A percentile compares a stretch with the other conserved stretches of the same genome.
Evolutionary conservation across 2,888 invertebrate genomes (phyloP).

Genomic region (Trissoscelio sp.): DNA sequence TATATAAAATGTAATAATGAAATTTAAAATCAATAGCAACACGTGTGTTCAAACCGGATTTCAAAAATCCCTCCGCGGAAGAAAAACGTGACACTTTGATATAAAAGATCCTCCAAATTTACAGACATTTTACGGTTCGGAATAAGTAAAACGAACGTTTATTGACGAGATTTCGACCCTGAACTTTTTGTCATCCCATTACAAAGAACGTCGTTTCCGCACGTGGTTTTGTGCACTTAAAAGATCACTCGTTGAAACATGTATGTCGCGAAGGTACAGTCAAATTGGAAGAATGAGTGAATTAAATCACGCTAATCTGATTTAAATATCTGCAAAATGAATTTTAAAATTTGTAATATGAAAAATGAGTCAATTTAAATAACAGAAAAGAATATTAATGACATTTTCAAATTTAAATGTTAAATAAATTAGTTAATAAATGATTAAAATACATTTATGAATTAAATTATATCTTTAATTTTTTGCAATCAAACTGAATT

Average conservation of each 20-base stretch:
- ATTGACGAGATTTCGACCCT: conserved; percentile 31
- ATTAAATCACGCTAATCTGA: background rate
- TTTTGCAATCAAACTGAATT: too few species aligned
- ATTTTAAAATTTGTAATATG: background rate
- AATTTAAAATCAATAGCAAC: conserved; percentile 15
- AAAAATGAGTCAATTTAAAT: too few species aligned
- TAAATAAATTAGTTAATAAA: too few species aligned
- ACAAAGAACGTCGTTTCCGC: conserved; percentile 29
- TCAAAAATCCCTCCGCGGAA: background rate
- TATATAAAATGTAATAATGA: conserved; percentile 8
- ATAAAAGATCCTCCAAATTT: conserved; percentile 9
- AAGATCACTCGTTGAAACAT: conserved; percentile 40
- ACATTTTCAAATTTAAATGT: too few species aligned
- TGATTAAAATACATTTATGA: too few species aligned
- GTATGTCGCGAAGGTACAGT: conserved; percentile 12
- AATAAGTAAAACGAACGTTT: conserved; percentile 32
- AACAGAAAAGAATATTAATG: too few species aligned
- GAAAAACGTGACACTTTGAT: conserved; percentile 12
- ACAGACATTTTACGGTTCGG: conserved; percentile 12
- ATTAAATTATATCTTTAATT: too few species aligned
- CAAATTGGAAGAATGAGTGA: conserved; percentile 23
- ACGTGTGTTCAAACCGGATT: conserved; percentile 15
- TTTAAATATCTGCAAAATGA: background rate
- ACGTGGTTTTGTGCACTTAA: conserved; percentile 36
- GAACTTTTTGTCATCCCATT: conserved; percentile 43